Evolutionary conservation across 2,113 vertebrate genomes (phyloP).

Genomic region (Myotis yumanensis): DNA sequence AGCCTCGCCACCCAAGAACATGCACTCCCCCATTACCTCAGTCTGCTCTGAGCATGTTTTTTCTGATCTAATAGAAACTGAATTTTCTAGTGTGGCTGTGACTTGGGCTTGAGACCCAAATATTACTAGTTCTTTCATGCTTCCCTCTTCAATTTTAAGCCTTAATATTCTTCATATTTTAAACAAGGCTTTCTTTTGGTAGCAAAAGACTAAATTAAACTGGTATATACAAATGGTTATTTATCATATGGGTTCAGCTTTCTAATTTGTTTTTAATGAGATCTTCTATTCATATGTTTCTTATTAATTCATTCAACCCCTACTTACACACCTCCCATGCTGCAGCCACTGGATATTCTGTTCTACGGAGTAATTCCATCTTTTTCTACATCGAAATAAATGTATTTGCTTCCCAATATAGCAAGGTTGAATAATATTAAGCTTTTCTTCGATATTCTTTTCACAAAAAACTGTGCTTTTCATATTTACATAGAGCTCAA

Average conservation of each 20-base stretch:
- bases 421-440: slow-evolving; percentile 52
- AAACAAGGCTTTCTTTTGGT: neutral
- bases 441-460: slow-evolving; percentile 62
- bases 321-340: slow-evolving; percentile 2
- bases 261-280: slow-evolving; percentile 63
- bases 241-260: slow-evolving; percentile 13
- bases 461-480: slow-evolving; percentile 49
- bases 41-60: neutral
- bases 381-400: slow-evolving; percentile 29
- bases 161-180: neutral
- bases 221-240: neutral
- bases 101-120: neutral
- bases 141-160: neutral
- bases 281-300: neutral
- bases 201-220: slow-evolving; percentile 46
- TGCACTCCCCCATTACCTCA: rapidly evolving
- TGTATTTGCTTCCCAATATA: slow-evolving; percentile 41
- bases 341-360: neutral
- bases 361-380: neutral
- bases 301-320: neutral
- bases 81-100: neutral
- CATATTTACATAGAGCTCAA: slow-evolving; percentile 64
- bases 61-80: neutral
- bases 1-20: neutral
- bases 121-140: neutral